phyloP scores from a whole-genome alignment of 2,113 vertebrate species.

The Gymnobelideus leadbeateri region DNA sequence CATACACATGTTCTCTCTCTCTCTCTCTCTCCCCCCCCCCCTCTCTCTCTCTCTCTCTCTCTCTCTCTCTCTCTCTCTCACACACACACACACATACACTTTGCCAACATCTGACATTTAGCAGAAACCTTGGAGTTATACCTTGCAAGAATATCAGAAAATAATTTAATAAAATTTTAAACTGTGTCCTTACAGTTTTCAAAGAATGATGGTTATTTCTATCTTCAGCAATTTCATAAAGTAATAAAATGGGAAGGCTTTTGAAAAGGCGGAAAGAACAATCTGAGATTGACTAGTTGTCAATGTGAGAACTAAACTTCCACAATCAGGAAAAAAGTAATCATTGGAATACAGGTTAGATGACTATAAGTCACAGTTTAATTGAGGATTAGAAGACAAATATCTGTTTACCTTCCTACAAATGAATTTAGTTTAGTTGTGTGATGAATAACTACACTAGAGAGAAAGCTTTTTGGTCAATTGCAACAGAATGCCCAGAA shows the following conservation, averaged over 20 bases:
- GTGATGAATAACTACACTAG: constrained; percentile 53
- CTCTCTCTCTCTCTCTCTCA: too few species aligned
- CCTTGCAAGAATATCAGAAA: background rate
- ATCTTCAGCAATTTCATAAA: constrained; percentile 31
- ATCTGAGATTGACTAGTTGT: constrained; percentile 3
- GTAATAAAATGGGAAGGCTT: constrained; percentile 16
- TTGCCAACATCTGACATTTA: too few species aligned
- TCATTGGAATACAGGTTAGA: constrained; percentile 39
- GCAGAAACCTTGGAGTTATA: too few species aligned
- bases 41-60: too few species aligned
- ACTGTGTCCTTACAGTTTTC: constrained; percentile 19
- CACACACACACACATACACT: too few species aligned
- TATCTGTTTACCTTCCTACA: constrained; percentile 51
- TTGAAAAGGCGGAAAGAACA: background rate
- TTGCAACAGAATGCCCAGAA: constrained; percentile 49
- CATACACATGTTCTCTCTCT: too few species aligned
- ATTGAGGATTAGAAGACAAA: constrained; percentile 62
- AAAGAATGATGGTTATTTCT: constrained; percentile 2
- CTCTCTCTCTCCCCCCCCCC: too few species aligned
- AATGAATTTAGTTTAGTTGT: constrained; percentile 47
- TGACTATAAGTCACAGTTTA: constrained; percentile 47
- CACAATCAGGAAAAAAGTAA: constrained; percentile 47
- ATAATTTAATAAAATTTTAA: background rate
- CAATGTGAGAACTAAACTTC: constrained; percentile 50
- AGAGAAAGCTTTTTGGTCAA: background rate